A percentile compares a stretch with the other conserved stretches of the same genome.
Conservation (phyloP, 2,797 vertebrate genomes). For the Podargus strigoides region DNA sequence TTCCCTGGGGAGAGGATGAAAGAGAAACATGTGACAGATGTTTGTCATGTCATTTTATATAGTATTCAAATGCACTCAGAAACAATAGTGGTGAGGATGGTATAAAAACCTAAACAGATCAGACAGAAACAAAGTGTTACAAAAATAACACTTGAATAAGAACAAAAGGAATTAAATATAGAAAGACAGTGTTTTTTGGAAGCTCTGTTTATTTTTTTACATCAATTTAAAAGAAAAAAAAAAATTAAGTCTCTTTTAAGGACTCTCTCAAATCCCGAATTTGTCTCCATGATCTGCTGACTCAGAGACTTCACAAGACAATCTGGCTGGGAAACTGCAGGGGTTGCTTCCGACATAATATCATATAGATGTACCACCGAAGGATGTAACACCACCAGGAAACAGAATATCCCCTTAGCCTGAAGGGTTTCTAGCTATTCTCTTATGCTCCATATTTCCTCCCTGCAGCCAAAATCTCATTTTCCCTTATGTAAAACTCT, state of each 20-base stretch:
- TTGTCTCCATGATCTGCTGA: constrained; percentile 54
- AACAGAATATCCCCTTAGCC: constrained; percentile 26
- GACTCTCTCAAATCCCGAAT: background rate
- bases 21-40: constrained; percentile 49
- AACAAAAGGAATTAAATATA: constrained; percentile 20
- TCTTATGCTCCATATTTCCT: constrained; percentile 6
- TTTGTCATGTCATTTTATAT: constrained; percentile 25
- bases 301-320: constrained; percentile 45
- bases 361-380: constrained; percentile 10
- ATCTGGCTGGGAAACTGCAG: constrained; percentile 35
- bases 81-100: background rate
- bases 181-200: background rate
- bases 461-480: background rate
- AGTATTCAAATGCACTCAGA: background rate
- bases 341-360: constrained; percentile 41
- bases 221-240: background rate
- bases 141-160: background rate
- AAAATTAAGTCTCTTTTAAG: constrained; percentile 11
- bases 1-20: constrained; percentile 32
- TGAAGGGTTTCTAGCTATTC: constrained; percentile 37
- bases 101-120: constrained; percentile 1
- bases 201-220: background rate
- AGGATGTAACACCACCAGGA: constrained; percentile 22
- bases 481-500: constrained; percentile 6
- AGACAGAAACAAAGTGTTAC: background rate